Conservation (phyloP, 2,797 vertebrate species). For the Hafferia zeledoni region DNA sequence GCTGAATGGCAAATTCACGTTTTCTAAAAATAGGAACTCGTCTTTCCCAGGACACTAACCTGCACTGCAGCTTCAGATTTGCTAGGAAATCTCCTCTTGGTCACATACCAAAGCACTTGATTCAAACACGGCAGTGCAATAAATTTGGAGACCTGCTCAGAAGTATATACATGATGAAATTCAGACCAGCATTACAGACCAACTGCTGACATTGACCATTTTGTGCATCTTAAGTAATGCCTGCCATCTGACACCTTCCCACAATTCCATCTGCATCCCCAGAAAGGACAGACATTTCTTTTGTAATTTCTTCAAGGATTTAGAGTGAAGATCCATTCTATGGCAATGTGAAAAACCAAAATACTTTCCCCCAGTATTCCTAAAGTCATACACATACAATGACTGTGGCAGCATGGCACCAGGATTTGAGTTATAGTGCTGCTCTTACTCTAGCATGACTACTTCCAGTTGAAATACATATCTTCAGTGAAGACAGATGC, state of each 20-base stretch:
- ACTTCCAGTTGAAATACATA: not conserved
- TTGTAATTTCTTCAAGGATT: not conserved
- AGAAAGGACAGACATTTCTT: not conserved
- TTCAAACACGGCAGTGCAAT: not conserved
- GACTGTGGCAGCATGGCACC: not conserved
- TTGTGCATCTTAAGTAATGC: not conserved
- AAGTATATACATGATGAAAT: not conserved
- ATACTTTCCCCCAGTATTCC: not conserved
- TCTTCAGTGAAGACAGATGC: constrained; percentile 48
- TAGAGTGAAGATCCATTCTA: not conserved
- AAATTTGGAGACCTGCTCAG: not conserved
- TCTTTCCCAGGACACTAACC: not conserved
- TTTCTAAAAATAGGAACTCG: not conserved
- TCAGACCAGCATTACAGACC: not conserved
- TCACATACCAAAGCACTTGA: not conserved
- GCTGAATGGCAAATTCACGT: not conserved
- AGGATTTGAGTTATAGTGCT: not conserved
- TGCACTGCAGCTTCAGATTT: not conserved
- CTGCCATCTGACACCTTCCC: not conserved
- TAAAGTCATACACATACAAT: rapidly evolving
- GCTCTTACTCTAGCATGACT: not conserved
- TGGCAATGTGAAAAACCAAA: not conserved
- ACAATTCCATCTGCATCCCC: not conserved
- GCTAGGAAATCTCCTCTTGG: not conserved
- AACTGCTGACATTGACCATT: not conserved